Percentiles rank a stretch among this genome's conserved stretches.
Evolutionary conservation across 2,113 vertebrate species (phyloP).

Genomic region (Hydrochoerus hydrochaeris): DNA sequence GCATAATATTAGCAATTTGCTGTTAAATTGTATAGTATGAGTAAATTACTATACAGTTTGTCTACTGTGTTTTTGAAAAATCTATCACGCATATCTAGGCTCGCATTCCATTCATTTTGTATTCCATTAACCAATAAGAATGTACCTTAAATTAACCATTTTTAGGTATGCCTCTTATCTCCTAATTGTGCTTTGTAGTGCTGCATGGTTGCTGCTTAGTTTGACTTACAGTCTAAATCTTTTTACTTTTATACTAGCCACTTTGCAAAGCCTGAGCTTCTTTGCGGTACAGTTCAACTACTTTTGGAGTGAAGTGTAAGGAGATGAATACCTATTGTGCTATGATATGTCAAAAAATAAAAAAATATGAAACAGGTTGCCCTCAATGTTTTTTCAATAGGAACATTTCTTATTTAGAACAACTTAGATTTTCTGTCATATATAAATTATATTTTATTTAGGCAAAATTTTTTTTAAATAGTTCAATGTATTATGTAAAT

Average conservation of each 20-base stretch:
- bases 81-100: neutral
- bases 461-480: slow-evolving; percentile 24
- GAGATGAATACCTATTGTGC: slow-evolving; percentile 19
- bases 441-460: slow-evolving; percentile 44
- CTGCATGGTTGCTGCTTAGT: slow-evolving; percentile 31
- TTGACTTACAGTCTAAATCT: slow-evolving; percentile 20
- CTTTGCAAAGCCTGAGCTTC: slow-evolving; percentile 40
- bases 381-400: slow-evolving; percentile 22
- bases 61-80: slow-evolving; percentile 21
- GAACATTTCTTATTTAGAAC: slow-evolving; percentile 50
- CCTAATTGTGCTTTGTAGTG: slow-evolving; percentile 31
- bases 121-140: slow-evolving; percentile 9
- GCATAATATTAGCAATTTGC: neutral
- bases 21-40: slow-evolving; percentile 19
- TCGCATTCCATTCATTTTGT: slow-evolving; percentile 52
- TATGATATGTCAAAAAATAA: slow-evolving; percentile 50
- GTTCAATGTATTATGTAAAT: slow-evolving; percentile 1
- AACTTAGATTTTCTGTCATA: neutral
- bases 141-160: slow-evolving; percentile 65
- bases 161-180: slow-evolving; percentile 59
- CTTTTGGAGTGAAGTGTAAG: slow-evolving; percentile 49
- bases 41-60: neutral
- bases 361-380: neutral
- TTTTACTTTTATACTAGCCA: slow-evolving; percentile 24
- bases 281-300: slow-evolving; percentile 49